Evolutionary conservation across 2,797 vertebrate species (phyloP).

Genomic region (Schizopygopsis pylzovi): DNA sequence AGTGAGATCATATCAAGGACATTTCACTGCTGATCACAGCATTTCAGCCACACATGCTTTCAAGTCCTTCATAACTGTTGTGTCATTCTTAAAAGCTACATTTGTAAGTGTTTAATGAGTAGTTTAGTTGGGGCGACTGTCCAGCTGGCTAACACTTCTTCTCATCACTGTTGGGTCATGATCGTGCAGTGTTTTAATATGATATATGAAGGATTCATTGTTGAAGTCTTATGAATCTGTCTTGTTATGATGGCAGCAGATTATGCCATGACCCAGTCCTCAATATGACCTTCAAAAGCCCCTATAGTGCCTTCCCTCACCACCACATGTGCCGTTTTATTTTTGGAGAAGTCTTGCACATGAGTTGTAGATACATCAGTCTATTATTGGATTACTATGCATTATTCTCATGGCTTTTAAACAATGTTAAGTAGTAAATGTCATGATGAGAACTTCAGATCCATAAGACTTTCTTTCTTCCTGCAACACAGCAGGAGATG

Average conservation of each 20-base stretch:
- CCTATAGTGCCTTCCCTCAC: neutral
- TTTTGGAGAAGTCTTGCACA: conserved; percentile 34
- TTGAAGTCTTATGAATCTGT: neutral
- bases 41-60: neutral
- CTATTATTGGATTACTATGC: neutral
- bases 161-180: neutral
- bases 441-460: neutral
- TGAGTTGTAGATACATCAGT: neutral
- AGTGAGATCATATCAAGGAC: conserved; percentile 13
- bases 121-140: neutral
- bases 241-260: neutral
- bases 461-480: neutral
- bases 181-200: neutral
- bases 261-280: neutral
- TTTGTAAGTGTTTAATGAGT: neutral
- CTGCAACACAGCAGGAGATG: neutral
- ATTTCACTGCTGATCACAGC: conserved; percentile 27
- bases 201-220: neutral
- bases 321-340: conserved; percentile 31
- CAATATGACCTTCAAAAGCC: conserved; percentile 15
- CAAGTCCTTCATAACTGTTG: neutral
- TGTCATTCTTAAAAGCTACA: neutral
- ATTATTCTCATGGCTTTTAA: neutral
- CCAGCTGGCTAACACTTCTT: neutral
- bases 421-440: neutral